Conservation (phyloP, 2,797 vertebrate genomes). For the Dromococcyx pavoninus region DNA sequence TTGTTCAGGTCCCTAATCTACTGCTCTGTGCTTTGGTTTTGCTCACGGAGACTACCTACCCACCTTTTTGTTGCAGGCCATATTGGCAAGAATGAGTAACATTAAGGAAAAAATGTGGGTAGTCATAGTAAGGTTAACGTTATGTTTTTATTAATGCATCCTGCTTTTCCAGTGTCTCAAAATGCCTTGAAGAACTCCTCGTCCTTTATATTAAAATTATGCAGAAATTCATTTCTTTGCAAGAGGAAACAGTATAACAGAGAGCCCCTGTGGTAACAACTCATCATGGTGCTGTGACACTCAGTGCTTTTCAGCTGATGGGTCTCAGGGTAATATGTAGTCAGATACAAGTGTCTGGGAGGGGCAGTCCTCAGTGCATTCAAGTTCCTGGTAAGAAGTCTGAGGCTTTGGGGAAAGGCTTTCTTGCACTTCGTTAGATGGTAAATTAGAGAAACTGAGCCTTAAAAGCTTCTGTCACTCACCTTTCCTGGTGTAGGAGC, state of each 20-base stretch:
- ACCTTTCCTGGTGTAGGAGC: neutral
- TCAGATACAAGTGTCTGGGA: conserved; percentile 61
- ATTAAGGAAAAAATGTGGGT: neutral
- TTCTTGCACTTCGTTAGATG: neutral
- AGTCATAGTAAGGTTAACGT: neutral
- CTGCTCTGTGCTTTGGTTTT: neutral
- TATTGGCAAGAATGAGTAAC: neutral
- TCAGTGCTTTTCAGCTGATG: neutral
- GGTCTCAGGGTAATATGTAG: conserved; percentile 52
- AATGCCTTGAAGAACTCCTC: neutral
- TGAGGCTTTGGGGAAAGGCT: neutral
- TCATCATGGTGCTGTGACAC: neutral
- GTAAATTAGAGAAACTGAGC: neutral
- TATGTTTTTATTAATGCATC: neutral
- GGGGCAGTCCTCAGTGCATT: conserved; percentile 51
- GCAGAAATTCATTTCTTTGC: neutral
- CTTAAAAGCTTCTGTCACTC: neutral
- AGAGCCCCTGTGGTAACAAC: accelerated
- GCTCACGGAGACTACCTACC: neutral
- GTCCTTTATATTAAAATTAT: neutral
- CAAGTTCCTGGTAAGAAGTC: neutral
- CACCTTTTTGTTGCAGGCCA: neutral
- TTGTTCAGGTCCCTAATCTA: neutral
- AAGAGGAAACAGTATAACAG: neutral
- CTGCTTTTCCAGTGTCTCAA: neutral